Conservation (phyloP, 2,113 vertebrate genomes). For the Zosterops borbonicus region DNA sequence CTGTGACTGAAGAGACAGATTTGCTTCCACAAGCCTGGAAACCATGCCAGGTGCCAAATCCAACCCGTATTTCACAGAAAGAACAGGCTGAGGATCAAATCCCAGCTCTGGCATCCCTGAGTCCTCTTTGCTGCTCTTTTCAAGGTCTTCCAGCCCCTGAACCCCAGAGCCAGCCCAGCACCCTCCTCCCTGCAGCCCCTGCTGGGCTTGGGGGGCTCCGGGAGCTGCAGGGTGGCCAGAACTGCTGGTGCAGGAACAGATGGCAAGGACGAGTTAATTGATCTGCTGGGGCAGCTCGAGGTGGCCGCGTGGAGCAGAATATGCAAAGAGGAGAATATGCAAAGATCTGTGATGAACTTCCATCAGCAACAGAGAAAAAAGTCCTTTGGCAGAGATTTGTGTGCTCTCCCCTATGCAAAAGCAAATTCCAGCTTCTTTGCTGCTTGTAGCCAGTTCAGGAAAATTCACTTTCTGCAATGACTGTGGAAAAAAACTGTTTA, state of each 20-base stretch:
- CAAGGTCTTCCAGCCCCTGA: background rate
- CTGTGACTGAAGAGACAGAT: background rate
- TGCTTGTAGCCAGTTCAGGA: background rate
- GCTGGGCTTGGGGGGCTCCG: background rate
- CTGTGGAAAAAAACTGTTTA: background rate
- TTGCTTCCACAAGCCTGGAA: background rate
- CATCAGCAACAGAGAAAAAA: background rate
- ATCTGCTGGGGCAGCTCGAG: constrained; percentile 65
- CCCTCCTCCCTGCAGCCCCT: background rate
- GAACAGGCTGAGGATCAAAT: background rate
- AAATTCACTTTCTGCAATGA: background rate
- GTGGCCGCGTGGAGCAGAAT: constrained; percentile 42
- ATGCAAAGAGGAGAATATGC: constrained; percentile 57
- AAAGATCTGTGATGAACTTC: constrained; percentile 46
- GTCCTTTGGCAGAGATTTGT: background rate
- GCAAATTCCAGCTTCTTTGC: background rate
- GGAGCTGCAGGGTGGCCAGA: constrained; percentile 1
- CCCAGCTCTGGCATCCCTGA: fast-evolving
- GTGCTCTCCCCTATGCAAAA: background rate
- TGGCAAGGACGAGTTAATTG: constrained; percentile 67
- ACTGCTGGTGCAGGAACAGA: constrained; percentile 56
- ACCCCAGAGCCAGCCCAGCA: background rate
- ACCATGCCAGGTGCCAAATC: fast-evolving
- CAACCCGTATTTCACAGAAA: background rate
- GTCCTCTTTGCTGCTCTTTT: background rate